Evolutionary conservation across 2,797 vertebrate genomes (phyloP).

Genomic region (Euphonia xanthogaster): DNA sequence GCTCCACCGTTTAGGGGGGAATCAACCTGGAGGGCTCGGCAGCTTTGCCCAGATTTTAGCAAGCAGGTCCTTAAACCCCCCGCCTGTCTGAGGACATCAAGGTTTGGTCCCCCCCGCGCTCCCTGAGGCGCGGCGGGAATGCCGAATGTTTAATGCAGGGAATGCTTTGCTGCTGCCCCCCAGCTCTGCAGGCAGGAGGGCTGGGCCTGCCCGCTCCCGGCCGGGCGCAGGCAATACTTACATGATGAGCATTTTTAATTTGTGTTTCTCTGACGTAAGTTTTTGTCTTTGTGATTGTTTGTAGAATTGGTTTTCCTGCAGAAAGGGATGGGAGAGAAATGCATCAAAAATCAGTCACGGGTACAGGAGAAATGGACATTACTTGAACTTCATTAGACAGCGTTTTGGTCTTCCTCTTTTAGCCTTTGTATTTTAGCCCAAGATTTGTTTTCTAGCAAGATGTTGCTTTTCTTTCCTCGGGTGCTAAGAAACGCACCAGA

Average conservation of each 20-base stretch:
- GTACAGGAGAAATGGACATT: rapidly evolving
- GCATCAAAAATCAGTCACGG: background rate
- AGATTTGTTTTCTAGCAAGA: background rate
- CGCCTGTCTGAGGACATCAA: background rate
- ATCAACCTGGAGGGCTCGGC: background rate
- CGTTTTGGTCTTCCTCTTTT: background rate
- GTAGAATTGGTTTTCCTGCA: conserved; percentile 98
- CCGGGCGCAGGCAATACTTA: conserved; percentile 64
- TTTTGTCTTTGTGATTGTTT: conserved; percentile 99
- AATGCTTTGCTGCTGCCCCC: background rate
- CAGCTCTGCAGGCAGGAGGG: background rate
- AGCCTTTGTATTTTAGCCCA: background rate
- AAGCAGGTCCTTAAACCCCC: background rate
- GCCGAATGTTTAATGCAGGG: background rate
- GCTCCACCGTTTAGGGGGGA: background rate
- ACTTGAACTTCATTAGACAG: background rate
- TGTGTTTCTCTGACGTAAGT: conserved; percentile 97
- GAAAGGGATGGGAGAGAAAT: background rate
- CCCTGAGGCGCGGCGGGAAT: background rate
- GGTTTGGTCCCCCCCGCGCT: background rate
- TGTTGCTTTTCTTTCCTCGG: background rate
- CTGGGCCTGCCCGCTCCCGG: background rate
- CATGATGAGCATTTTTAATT: conserved; percentile 84
- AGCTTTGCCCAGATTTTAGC: background rate
- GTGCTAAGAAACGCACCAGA: background rate